phyloP scores from a whole-genome alignment of 2,113 vertebrate genomes.

The Thomomys bottae region DNA sequence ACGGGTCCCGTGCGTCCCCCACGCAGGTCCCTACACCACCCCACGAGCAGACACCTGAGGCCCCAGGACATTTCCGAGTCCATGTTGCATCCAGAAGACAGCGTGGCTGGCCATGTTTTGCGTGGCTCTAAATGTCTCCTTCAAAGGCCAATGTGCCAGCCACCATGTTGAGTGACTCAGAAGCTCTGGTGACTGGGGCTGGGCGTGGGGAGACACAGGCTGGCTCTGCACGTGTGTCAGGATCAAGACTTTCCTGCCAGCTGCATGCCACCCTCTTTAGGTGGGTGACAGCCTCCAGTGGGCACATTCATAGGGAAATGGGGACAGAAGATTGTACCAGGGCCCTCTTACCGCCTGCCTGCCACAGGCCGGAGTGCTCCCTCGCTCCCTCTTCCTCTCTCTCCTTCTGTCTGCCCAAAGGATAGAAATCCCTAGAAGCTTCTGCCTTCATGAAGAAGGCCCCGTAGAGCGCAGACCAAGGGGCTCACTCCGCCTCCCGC shows the following conservation, averaged over 20 bases:
- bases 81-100: background rate
- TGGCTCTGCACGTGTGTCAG: background rate
- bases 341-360: background rate
- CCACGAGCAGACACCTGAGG: background rate
- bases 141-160: background rate
- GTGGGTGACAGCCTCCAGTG: background rate
- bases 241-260: background rate
- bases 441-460: too few species aligned
- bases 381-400: background rate
- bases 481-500: too few species aligned
- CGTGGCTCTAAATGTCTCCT: background rate
- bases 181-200: background rate
- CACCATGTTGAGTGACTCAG: background rate
- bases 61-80: background rate
- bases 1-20: too few species aligned
- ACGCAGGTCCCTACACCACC: too few species aligned
- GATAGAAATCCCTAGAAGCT: too few species aligned
- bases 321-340: background rate
- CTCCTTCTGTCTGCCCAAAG: background rate
- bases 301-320: background rate
- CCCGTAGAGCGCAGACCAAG: too few species aligned
- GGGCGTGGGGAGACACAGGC: too few species aligned
- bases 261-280: background rate
- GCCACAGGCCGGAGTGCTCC: too few species aligned
- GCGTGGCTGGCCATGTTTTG: background rate